Percentiles rank a stretch among this genome's conserved stretches.
phyloP scores from a whole-genome alignment of 2,797 vertebrate species.

The Champsocephalus gunnari region DNA sequence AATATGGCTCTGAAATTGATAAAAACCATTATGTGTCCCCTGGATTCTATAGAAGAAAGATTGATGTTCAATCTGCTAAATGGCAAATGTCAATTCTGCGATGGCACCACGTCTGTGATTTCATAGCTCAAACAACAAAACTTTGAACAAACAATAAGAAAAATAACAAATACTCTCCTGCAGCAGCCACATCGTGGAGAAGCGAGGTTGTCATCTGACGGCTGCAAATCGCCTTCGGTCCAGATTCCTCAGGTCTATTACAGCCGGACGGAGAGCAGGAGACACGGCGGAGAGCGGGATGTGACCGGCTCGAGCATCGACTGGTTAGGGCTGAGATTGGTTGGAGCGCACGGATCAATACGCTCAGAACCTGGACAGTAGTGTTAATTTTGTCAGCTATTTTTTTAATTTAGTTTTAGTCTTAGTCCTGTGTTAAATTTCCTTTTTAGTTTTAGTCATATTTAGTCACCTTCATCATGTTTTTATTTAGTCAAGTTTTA shows the following conservation, averaged over 20 bases:
- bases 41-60: not conserved
- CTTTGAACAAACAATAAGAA: slow-evolving; percentile 53
- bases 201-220: slow-evolving; percentile 46
- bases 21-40: too few species aligned
- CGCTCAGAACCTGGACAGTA: slow-evolving; percentile 40
- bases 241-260: slow-evolving; percentile 76
- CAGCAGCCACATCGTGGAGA: slow-evolving; percentile 27
- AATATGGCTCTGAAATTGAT: slow-evolving; percentile 4
- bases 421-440: too few species aligned
- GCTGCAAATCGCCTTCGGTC: slow-evolving; percentile 57
- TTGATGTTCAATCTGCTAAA: slow-evolving; percentile 52
- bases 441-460: too few species aligned
- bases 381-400: too few species aligned
- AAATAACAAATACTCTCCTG: slow-evolving; percentile 35
- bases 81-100: slow-evolving; percentile 64
- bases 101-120: slow-evolving; percentile 46
- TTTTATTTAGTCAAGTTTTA: too few species aligned
- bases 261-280: slow-evolving; percentile 50
- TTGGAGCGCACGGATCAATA: slow-evolving; percentile 62
- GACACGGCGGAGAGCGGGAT: slow-evolving; percentile 58
- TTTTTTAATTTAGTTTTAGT: too few species aligned
- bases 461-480: too few species aligned
- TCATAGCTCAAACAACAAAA: slow-evolving; percentile 27
- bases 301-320: slow-evolving; percentile 65
- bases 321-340: slow-evolving; percentile 76